A percentile compares a stretch with the other conserved stretches of the same genome.
Conservation (phyloP, 2,113 vertebrate species). For the Montifringilla adamsi region DNA sequence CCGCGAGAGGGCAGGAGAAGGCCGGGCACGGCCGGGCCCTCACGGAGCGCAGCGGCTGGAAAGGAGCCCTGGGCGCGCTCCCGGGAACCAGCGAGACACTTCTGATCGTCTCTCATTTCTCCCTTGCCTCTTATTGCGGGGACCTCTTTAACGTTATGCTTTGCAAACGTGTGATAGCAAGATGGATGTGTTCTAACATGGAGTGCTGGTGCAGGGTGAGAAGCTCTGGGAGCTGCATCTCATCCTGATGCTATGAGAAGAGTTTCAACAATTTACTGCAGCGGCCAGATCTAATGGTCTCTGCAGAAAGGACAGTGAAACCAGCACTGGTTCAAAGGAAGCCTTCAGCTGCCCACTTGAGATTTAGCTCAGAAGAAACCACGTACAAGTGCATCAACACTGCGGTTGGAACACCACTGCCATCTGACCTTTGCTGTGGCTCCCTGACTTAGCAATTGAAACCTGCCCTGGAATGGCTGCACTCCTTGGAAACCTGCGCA, state of each 20-base stretch:
- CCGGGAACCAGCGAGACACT: not conserved
- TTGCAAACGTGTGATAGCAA: not conserved
- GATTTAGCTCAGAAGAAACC: not conserved
- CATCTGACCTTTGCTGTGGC: not conserved
- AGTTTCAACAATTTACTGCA: not conserved
- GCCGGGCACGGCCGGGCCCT: not conserved
- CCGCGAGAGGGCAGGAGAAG: slow-evolving; percentile 39
- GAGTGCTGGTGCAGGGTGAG: not conserved
- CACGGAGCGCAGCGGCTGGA: fast-evolving
- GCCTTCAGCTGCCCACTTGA: not conserved
- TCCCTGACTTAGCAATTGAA: not conserved
- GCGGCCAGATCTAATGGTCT: not conserved
- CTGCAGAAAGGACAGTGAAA: not conserved
- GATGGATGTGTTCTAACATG: not conserved
- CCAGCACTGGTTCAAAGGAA: not conserved
- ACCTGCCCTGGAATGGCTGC: not conserved
- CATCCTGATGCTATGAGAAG: not conserved
- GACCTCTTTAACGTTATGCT: not conserved
- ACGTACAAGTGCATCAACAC: not conserved
- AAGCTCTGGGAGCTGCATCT: not conserved
- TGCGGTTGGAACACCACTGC: not conserved
- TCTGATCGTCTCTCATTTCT: not conserved
- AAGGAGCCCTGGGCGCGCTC: not conserved
- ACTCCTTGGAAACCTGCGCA: not conserved
- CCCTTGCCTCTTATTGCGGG: not conserved